These are phyloP conservation scores for Epinotia ramella DNA, from an alignment of 2,888 invertebrate genomes.

Conservation along the genomic window DNA sequence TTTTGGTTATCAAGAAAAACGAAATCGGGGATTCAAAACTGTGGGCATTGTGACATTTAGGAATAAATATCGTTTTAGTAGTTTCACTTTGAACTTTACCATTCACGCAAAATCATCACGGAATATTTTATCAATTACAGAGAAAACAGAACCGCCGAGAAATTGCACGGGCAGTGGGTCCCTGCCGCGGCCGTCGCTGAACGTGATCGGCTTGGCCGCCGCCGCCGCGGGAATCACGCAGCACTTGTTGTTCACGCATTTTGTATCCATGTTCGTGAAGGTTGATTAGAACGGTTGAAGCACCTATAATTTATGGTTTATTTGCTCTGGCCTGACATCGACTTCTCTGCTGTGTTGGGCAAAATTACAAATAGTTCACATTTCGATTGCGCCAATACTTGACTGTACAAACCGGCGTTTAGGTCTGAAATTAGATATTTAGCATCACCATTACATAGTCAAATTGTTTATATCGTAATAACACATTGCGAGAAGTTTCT, in stretches of 20 bases:
- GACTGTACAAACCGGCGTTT: background rate
- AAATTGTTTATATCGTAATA: background rate
- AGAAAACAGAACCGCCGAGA: constrained; percentile 72
- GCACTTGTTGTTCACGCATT: constrained; percentile 64
- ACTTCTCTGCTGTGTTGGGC: constrained; percentile 27
- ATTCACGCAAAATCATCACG: background rate
- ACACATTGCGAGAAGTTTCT: background rate
- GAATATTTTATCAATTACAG: constrained; percentile 59
- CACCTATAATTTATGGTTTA: constrained; percentile 20
- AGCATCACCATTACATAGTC: background rate
- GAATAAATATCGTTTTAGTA: background rate
- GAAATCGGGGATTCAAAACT: no score
- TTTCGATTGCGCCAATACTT: background rate
- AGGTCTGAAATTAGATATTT: background rate
- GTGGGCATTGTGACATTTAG: no score
- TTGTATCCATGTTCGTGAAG: constrained; percentile 54
- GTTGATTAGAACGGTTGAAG: constrained; percentile 36
- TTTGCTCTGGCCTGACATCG: constrained; percentile 33
- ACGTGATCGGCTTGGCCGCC: constrained; percentile 56
- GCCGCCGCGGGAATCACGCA: constrained; percentile 58
- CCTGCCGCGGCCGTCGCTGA: constrained; percentile 54
- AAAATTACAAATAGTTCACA: constrained; percentile 4
- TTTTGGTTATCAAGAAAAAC: no score
- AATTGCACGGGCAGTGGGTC: constrained; percentile 74
- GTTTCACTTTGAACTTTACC: background rate